Conservation (phyloP, 1,140 invertebrate genomes). For the Trichoplusia ni region DNA sequence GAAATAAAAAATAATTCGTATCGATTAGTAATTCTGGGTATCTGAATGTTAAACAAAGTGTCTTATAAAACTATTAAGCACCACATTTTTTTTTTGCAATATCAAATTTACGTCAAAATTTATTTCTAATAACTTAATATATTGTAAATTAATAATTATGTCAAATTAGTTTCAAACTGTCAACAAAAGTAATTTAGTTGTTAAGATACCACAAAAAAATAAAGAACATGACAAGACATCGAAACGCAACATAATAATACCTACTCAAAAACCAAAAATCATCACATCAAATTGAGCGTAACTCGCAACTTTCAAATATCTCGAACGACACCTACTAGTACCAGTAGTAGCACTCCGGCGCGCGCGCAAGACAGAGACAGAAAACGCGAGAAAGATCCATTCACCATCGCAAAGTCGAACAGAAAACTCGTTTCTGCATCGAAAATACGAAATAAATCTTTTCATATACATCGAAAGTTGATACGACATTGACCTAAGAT, state of each 20-base stretch:
- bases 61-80: no score
- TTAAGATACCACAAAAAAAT: not conserved
- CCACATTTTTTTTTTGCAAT: no score
- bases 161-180: no score
- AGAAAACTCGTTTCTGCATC: slow-evolving; percentile 19
- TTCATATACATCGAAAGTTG: slow-evolving; percentile 26
- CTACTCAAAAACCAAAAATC: slow-evolving; percentile 10
- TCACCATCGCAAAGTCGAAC: slow-evolving; percentile 22
- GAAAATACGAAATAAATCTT: not conserved
- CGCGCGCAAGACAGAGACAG: slow-evolving; percentile 20
- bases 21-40: no score
- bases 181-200: not conserved
- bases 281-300: slow-evolving; percentile 20
- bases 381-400: slow-evolving; percentile 26
- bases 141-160: no score
- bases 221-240: not conserved
- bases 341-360: slow-evolving; percentile 2
- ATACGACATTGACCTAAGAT: slow-evolving; percentile 13
- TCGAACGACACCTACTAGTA: slow-evolving; percentile 20
- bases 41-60: no score
- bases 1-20: no score
- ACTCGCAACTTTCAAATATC: slow-evolving; percentile 25
- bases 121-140: no score
- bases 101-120: no score
- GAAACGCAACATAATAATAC: not conserved